Conservation (phyloP, 2,888 invertebrate genomes). For the Pammene aurita region DNA sequence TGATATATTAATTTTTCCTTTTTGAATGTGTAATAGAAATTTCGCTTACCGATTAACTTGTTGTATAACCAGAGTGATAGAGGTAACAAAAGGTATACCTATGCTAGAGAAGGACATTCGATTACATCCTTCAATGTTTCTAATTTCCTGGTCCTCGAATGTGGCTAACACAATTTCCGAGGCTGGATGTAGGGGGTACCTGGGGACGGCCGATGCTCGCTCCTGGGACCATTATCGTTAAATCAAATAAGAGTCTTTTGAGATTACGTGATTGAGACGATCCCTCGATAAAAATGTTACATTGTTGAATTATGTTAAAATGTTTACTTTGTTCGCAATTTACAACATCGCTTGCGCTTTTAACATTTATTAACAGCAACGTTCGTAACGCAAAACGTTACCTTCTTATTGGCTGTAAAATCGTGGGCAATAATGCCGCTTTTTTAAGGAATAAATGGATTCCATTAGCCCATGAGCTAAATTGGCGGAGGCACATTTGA, state of each 20-base stretch:
- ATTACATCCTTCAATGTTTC: slow-evolving; percentile 81
- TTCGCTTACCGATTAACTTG: slow-evolving; percentile 29
- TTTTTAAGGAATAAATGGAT: slow-evolving; percentile 41
- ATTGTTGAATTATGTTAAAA: slow-evolving; percentile 41
- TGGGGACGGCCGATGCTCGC: slow-evolving; percentile 63
- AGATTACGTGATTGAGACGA: slow-evolving; percentile 69
- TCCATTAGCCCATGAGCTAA: slow-evolving; percentile 39
- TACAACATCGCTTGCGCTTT: slow-evolving; percentile 36
- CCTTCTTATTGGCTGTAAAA: slow-evolving; percentile 39
- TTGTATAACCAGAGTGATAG: slow-evolving; percentile 40
- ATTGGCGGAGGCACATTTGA: slow-evolving; percentile 37
- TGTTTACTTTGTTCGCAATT: slow-evolving; percentile 37
- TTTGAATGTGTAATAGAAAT: slow-evolving; percentile 20
- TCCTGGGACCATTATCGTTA: slow-evolving; percentile 69
- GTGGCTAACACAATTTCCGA: slow-evolving; percentile 83
- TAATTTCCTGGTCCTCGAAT: slow-evolving; percentile 82
- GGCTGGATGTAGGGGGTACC: slow-evolving; percentile 70
- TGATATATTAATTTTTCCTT: slow-evolving; percentile 18
- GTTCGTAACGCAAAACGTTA: slow-evolving; percentile 31
- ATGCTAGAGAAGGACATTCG: slow-evolving; percentile 71
- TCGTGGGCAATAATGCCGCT: slow-evolving; percentile 38
- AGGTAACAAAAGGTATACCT: slow-evolving; percentile 67
- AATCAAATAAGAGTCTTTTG: slow-evolving; percentile 74
- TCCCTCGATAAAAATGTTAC: slow-evolving; percentile 51
- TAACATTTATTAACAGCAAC: slow-evolving; percentile 37